Conservation (phyloP, 2,113 vertebrate species). For the Nanorana parkeri region DNA sequence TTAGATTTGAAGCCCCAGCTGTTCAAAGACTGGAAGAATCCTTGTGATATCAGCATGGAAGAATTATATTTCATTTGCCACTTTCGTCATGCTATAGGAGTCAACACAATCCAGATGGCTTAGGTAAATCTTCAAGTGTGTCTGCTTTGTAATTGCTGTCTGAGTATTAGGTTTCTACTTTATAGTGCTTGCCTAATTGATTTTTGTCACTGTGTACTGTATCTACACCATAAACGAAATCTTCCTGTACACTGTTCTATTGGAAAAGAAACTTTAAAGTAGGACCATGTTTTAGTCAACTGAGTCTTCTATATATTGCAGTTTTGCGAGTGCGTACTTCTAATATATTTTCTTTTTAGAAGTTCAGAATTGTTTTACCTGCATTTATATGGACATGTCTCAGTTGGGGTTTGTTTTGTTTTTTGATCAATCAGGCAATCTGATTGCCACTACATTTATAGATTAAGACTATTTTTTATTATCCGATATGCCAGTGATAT, state of each 20-base stretch:
- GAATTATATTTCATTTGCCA: conserved; percentile 54
- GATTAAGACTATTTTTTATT: too few species aligned
- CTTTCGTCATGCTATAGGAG: conserved; percentile 50
- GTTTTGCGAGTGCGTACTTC: too few species aligned
- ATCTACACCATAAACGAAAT: conserved; percentile 23
- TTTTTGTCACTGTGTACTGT: conserved; percentile 17
- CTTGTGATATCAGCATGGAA: conserved; percentile 52
- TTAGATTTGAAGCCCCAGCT: conserved; percentile 48
- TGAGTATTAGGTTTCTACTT: conserved; percentile 48
- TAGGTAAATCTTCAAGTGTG: conserved; percentile 52
- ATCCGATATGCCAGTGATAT: too few species aligned
- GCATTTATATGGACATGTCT: too few species aligned
- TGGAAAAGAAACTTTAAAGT: background rate
- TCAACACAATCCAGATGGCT: conserved; percentile 53
- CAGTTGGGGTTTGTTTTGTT: too few species aligned
- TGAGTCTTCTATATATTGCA: too few species aligned
- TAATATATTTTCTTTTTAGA: too few species aligned
- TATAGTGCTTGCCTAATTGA: conserved; percentile 53
- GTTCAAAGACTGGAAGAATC: conserved; percentile 44
- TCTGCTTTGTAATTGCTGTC: conserved; percentile 52
- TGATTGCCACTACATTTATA: too few species aligned
- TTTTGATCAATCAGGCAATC: too few species aligned
- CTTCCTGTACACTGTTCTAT: background rate
- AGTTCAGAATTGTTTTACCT: too few species aligned
- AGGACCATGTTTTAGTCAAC: too few species aligned